Percentiles rank a stretch among this genome's conserved stretches.
These are phyloP conservation scores for Periophthalmus modestus DNA, from an alignment of 2,113 vertebrate species.

Conservation along the genomic window DNA sequence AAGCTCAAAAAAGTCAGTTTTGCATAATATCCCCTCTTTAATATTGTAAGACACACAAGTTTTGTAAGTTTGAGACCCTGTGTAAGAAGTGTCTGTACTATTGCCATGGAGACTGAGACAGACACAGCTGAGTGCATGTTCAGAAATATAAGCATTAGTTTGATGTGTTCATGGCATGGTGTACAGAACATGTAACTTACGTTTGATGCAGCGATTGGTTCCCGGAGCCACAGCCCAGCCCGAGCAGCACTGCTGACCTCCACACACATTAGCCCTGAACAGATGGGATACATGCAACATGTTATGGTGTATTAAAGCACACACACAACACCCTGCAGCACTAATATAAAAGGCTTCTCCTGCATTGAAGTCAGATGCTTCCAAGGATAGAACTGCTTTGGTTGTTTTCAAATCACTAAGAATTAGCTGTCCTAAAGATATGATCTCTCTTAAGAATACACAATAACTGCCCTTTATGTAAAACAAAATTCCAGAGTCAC, in stretches of 20 bases:
- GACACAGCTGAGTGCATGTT: not conserved
- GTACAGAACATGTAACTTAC: slow-evolving; percentile 77
- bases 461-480: slow-evolving; percentile 62
- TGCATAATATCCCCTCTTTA: too few relatives aligned
- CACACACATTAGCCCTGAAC: slow-evolving; percentile 90
- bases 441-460: slow-evolving; percentile 53
- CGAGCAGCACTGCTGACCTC: slow-evolving; percentile 92
- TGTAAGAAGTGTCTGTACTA: not conserved
- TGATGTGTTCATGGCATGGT: not conserved
- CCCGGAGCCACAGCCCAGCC: slow-evolving; percentile 89
- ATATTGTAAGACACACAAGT: too few relatives aligned
- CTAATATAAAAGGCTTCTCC: slow-evolving; percentile 15
- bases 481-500: slow-evolving; percentile 57
- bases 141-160: not conserved
- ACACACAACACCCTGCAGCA: slow-evolving; percentile 10
- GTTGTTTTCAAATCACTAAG: slow-evolving; percentile 45
- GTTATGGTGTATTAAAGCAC: slow-evolving; percentile 29
- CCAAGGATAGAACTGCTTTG: slow-evolving; percentile 40
- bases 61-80: not conserved
- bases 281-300: slow-evolving; percentile 37
- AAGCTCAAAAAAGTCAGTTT: too few relatives aligned
- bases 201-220: slow-evolving; percentile 93
- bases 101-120: not conserved
- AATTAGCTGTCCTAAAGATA: slow-evolving; percentile 51
- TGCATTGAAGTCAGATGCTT: slow-evolving; percentile 9